Evolutionary conservation across 2,113 vertebrate species (phyloP).

Genomic region (Xiphias gladius): DNA sequence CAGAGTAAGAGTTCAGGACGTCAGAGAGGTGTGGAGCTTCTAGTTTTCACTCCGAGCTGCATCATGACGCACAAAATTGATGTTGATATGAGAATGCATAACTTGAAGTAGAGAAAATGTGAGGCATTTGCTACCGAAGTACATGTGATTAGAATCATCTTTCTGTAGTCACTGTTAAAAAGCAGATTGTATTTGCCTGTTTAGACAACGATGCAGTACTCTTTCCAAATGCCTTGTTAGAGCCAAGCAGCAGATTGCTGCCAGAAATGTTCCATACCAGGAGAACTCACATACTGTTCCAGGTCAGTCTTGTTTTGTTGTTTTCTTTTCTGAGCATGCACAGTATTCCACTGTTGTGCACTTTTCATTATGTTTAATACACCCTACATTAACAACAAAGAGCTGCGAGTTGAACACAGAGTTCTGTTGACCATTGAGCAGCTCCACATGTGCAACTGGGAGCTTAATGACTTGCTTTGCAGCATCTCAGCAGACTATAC

Average conservation of each 20-base stretch:
- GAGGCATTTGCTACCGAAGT: constrained; percentile 7
- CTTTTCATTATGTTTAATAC: not conserved
- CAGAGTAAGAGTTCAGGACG: not conserved
- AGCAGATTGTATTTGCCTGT: not conserved
- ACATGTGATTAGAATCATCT: not conserved
- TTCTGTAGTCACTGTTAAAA: not conserved
- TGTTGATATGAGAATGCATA: not conserved
- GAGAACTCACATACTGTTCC: constrained; percentile 23
- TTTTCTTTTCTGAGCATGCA: not conserved
- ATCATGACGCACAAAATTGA: no score
- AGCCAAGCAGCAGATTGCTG: constrained; percentile 22
- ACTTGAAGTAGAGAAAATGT: not conserved
- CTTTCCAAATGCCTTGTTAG: constrained; percentile 1
- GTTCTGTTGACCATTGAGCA: not conserved
- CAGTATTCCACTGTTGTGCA: not conserved
- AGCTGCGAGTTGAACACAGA: not conserved
- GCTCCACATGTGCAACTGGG: not conserved
- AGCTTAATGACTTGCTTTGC: no score
- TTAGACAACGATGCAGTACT: constrained; percentile 6
- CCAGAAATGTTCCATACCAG: constrained; percentile 34
- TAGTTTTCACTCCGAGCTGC: not conserved
- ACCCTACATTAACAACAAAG: not conserved
- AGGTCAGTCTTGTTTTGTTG: constrained; percentile 7
- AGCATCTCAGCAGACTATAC: not conserved
- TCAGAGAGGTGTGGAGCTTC: not conserved